Evolutionary conservation across 1,140 invertebrate genomes (phyloP), one percentile per base, ranked within the genome.

Genomic region (Papilio machaon): DNA sequence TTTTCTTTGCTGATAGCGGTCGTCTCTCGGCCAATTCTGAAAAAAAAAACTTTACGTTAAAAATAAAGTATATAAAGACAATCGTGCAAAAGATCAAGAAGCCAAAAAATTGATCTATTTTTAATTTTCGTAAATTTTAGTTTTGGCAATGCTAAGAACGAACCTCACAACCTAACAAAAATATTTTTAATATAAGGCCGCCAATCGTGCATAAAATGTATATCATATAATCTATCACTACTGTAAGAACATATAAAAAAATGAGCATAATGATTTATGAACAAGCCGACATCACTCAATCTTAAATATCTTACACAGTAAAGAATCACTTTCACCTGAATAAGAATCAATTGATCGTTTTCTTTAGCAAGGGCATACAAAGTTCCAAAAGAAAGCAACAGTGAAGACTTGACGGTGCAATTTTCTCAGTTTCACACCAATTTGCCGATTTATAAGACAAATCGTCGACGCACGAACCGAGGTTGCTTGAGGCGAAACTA

Each of bases 381-480:
- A 80, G 80, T 35, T 82, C 74, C 79, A 85, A 85, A 86, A 85
- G 87, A 91, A 91, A 87, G 86, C 82, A 67, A 82, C 79, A 85
- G 84, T 77, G 84, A 83, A 81, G 13, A 70, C 64, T 70, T 30
- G 30, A 67, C 80, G 84, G 73, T 38, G 81, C 81, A 87, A 88
- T 88, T 92, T 90, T 85, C 87, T 83, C 83, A 82, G 86, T 88
- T 91, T 90, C 87, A 88, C 88, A 90, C 87, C 87, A 86, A 90
- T 90, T 88, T 87, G 85, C 86, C 67, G 84, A 85, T 88, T 88
- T 88, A 88, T 83, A 85, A 85, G 86, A 89, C 86, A 88, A 90
- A 91, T 85, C 82, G 83, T 81, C 74, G 77, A 81, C 82, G 76
- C 85, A 85, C 84, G 83, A 84, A 83, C 77, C 73, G 77, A 60